Evolutionary conservation across 2,888 invertebrate genomes (phyloP), one percentile per base, ranked within the genome.

Genomic region (Aleiodes alternator): DNA sequence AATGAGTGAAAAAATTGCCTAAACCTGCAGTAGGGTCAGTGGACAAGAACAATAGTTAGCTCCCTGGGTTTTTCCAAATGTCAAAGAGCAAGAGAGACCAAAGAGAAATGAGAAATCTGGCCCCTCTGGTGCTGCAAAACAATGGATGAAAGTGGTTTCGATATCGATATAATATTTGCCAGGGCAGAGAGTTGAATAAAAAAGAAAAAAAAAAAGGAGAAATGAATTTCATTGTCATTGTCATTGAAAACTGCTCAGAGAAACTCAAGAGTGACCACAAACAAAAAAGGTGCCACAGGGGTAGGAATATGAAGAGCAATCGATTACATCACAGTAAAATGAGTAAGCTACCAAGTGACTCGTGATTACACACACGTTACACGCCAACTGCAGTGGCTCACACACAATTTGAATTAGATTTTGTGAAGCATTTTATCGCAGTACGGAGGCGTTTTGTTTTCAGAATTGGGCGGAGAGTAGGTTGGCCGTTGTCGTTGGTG

Each of bases 371-470:
- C 66, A 64, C 76, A 73, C 69, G 68, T 50, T 68, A 69, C 75
- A 76, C 75, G 43, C 43, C 57, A 66, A 56, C 76, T 64, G 68
- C 23, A 64, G 16, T 50, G 77, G 56, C 74, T 31, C 16, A 73
- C 56, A 70, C 56, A 31, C 23, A 66, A 64, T 70, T 64, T 34
- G 48, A 66, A 72, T 76, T 69, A 79, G 82, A 87, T 87, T 23
- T 43, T 83, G 83, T 85, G 82, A 81, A 80, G 83, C 82, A 85
- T 85, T 85, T 68, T 68, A 43, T 86, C 80, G 82, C 83, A 82
- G 84, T 86, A 84, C 80, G 82, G 82, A 89, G 89, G 89, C 89
- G 89, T 89, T 89, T 89, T 89, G 88, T 89, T 89, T 86, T 88
- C 81, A 80, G 81, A 82, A 83, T 79, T 81, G 82, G 89, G 88